Conservation (phyloP, 1,140 invertebrate genomes). For the Drosophila leontia region DNA sequence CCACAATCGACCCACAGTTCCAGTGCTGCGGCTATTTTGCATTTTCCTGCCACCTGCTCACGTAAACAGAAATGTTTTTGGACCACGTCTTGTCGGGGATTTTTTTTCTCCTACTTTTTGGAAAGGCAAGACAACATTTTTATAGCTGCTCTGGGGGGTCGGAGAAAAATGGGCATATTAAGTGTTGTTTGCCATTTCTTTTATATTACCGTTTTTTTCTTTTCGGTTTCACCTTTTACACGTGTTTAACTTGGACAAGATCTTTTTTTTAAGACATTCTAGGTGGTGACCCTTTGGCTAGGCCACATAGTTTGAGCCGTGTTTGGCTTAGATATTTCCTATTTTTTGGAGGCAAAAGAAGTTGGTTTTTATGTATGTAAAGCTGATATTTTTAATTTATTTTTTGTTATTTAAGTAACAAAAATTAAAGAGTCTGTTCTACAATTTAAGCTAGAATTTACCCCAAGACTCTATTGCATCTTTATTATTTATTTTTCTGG, state of each 20-base stretch:
- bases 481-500: conserved; percentile 3
- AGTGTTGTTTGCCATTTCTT: conserved; percentile 28
- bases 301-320: neutral
- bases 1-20: conserved; percentile 14
- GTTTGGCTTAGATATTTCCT: neutral
- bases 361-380: neutral
- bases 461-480: neutral
- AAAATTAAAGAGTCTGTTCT: too few relatives aligned
- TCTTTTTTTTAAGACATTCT: conserved; percentile 7
- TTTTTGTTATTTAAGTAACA: neutral
- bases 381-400: neutral
- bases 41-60: conserved; percentile 33
- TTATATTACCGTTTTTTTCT: conserved; percentile 11
- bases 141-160: conserved; percentile 33
- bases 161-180: conserved; percentile 37
- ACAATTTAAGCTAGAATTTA: neutral
- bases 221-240: conserved; percentile 9
- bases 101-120: neutral
- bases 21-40: conserved; percentile 35
- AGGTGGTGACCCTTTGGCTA: conserved; percentile 8
- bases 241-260: conserved; percentile 11
- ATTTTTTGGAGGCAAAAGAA: neutral
- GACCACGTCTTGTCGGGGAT: conserved; percentile 27
- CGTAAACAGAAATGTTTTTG: conserved; percentile 43
- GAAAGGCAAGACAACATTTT: conserved; percentile 30